These are phyloP conservation scores for Enteromius unitaeniatus DNA, from an alignment of 2,797 vertebrate genomes.

Conservation along the genomic window DNA sequence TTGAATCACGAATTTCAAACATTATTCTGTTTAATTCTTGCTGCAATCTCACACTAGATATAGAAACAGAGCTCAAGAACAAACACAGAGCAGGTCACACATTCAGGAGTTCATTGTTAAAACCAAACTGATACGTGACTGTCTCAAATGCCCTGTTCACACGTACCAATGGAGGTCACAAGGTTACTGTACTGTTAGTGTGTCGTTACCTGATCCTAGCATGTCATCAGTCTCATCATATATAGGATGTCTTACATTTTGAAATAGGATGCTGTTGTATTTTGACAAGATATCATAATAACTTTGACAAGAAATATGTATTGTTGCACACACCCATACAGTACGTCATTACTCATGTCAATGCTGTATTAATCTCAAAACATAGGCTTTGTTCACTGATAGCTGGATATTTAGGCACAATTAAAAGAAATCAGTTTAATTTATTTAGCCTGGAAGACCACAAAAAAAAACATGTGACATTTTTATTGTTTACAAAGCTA, in stretches of 20 bases:
- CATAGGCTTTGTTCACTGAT: not conserved
- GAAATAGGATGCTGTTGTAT: not conserved
- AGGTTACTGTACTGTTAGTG: not conserved
- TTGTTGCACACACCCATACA: not conserved
- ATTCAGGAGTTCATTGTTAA: not conserved
- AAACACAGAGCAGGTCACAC: slow-evolving; percentile 8
- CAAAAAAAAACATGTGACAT: not conserved
- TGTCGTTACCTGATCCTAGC: not conserved
- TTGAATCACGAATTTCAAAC: not conserved
- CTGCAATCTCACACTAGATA: not conserved
- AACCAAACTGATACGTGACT: not conserved
- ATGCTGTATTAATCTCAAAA: not conserved
- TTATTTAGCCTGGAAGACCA: not conserved
- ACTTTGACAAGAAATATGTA: not conserved
- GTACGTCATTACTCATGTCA: not conserved
- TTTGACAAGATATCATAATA: not conserved
- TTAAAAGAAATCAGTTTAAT: not conserved
- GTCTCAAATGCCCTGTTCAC: not conserved
- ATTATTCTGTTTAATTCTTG: slow-evolving; percentile 1
- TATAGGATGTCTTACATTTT: not conserved
- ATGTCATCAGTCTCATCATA: not conserved
- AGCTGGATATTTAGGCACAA: not conserved
- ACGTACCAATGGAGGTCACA: not conserved
- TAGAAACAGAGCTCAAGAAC: slow-evolving; percentile 9
- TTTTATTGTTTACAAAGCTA: not conserved